Base-by-base conservation (phyloP, 2,113 vertebrate species). In the Drymodes brunneopygia region DNA sequence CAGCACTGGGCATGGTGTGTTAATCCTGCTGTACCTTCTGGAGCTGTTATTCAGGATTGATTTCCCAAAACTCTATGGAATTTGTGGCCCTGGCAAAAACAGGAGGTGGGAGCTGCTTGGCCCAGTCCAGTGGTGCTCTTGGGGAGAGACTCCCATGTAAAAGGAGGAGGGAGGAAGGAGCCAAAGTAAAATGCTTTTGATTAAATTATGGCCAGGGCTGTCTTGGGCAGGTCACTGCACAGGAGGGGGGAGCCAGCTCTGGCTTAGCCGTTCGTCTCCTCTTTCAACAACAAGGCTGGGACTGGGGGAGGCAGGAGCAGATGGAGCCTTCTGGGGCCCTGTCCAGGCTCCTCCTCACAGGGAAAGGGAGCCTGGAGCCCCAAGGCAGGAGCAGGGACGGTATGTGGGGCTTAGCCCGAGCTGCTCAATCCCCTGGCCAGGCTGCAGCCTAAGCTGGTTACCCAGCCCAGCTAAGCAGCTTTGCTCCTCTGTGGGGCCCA, bases 381-480 rank as follows among this genome's bases (percentile, higher is more conserved):
- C 0, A 4, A 3, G 61, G 67, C 28, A n/a, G 45, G 35, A 62
- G 3, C 53, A 45, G 4, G 78, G 66, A 27, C 50, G 21, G 10
- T 6, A 47, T n/a, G 50, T 18, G 47, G 45, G 74, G 71, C 70
- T 91, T 90, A 94, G 48, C 70, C 58, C 0, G 0, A 77, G 66
- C 86, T 83, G 70, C 35, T 54, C 79, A 87, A 87, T 92, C 90
- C 89, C 42, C 81, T 73, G n/a, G 70, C 42, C 0, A 1, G 79
- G 87, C 84, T 50, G 73, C 15, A 54, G 73, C 90, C 90, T 88
- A 95, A 95, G 94, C 94, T 42, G 65, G 81, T 95, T 83, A 82
- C 16, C 53, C 9, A 4, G 67, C 90, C 81, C 75, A 25, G 86
- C 84, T 85, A 88, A 72, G 84, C 87, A 1, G 94, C 90, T 96